Conservation (phyloP, 2,888 invertebrate genomes). For the Cryptocephalus primarius region DNA sequence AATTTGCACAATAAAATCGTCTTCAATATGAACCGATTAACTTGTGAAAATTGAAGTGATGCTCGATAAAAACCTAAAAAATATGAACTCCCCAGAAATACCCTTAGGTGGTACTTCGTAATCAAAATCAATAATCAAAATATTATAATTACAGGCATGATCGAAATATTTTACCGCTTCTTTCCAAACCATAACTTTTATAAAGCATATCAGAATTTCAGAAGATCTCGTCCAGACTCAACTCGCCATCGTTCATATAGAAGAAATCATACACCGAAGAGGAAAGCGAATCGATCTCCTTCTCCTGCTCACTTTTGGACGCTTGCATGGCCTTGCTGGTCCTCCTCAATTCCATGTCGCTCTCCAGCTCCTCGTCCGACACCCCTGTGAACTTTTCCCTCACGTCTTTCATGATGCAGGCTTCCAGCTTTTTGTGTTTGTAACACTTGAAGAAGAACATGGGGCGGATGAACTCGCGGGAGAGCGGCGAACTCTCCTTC, state of each 20-base stretch:
- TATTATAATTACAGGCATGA: neutral
- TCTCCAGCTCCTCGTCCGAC: constrained; percentile 47
- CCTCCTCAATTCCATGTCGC: constrained; percentile 38
- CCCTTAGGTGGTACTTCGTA: too few species aligned
- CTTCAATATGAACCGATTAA: too few species aligned
- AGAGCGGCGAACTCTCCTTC: constrained; percentile 50
- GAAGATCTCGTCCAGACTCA: constrained; percentile 42
- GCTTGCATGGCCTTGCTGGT: constrained; percentile 42
- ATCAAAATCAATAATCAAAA: neutral
- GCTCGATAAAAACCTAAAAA: too few species aligned
- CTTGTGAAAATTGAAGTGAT: too few species aligned
- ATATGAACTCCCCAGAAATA: too few species aligned
- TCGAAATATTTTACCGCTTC: too few species aligned
- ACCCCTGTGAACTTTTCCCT: constrained; percentile 47
- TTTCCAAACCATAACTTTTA: too few species aligned
- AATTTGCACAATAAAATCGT: too few species aligned
- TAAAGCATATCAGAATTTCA: constrained; percentile 10
- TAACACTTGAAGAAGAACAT: constrained; percentile 67
- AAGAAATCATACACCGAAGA: constrained; percentile 53
- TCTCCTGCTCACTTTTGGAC: constrained; percentile 30
- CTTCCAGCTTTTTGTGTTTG: constrained; percentile 62
- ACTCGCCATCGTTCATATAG: constrained; percentile 44
- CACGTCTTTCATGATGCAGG: constrained; percentile 62
- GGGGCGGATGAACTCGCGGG: constrained; percentile 52
- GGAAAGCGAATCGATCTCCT: constrained; percentile 47